These are phyloP conservation scores for Drosophila barbarae DNA, from an alignment of 2,888 invertebrate species.

Conservation along the genomic window DNA sequence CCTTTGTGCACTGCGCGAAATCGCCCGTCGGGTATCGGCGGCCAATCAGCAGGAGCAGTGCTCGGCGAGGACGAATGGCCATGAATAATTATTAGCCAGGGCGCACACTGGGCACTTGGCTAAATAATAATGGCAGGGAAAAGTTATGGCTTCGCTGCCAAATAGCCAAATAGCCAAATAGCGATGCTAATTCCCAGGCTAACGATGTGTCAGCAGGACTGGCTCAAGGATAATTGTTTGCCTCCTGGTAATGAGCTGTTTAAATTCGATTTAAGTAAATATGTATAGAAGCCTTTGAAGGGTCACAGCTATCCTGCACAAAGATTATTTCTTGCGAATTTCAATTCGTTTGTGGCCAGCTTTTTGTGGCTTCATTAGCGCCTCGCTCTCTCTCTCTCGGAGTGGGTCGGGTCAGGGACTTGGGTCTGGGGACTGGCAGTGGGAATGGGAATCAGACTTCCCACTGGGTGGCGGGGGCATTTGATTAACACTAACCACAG, in stretches of 20 bases:
- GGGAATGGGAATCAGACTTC: background rate
- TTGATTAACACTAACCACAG: slow-evolving; percentile 55
- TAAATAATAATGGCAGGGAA: background rate
- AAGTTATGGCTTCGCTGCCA: background rate
- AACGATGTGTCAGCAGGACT: background rate
- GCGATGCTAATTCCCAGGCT: background rate
- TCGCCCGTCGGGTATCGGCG: slow-evolving; percentile 9
- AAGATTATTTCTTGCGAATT: slow-evolving; percentile 22
- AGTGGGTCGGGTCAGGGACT: slow-evolving; percentile 1
- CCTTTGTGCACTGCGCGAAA: slow-evolving; percentile 45
- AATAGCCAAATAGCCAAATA: background rate
- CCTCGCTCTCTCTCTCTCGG: slow-evolving; percentile 1
- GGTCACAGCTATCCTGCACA: background rate
- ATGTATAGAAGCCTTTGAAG: background rate
- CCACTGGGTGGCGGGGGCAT: slow-evolving; percentile 1
- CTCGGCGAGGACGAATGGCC: background rate
- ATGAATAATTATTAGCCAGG: slow-evolving; percentile 7
- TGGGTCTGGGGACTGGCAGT: background rate
- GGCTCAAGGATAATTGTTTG: background rate
- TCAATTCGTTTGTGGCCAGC: slow-evolving; percentile 49
- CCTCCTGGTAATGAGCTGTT: background rate
- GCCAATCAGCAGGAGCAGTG: slow-evolving; percentile 1
- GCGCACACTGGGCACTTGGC: background rate
- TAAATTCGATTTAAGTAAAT: background rate
- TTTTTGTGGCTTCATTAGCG: slow-evolving; percentile 69